Evolutionary conservation across 92 coral and sea anemone genomes (phyloP).

Genomic region (Zoanthus sansibaricus): DNA sequence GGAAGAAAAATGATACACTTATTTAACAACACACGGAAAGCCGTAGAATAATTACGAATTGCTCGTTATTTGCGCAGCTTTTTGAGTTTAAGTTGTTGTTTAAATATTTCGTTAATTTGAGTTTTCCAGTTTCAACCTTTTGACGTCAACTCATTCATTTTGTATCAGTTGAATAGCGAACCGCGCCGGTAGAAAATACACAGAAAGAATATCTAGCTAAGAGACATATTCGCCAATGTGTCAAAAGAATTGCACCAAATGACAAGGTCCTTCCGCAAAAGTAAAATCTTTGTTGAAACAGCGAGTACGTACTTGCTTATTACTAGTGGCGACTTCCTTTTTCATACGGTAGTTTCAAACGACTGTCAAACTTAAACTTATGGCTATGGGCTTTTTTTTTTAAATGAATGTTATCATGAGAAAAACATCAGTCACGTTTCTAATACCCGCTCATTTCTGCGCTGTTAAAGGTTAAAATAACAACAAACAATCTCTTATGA

Average conservation of each 20-base stretch:
- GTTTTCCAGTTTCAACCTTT: conserved; percentile 4
- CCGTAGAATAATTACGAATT: conserved; percentile 38
- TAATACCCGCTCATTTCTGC: not conserved
- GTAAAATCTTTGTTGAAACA: conserved; percentile 16
- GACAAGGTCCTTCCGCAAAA: conserved; percentile 46
- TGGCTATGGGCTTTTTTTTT: not conserved
- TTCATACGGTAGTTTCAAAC: conserved; percentile 21
- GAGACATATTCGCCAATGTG: not conserved
- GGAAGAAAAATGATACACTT: conserved; percentile 51
- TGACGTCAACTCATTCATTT: conserved; percentile 27
- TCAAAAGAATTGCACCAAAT: conserved; percentile 4
- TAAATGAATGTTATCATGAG: not conserved
- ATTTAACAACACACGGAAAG: conserved; percentile 44
- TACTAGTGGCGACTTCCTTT: conserved; percentile 5
- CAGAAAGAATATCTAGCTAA: not conserved
- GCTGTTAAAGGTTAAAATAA: not conserved
- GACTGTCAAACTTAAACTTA: conserved; percentile 31
- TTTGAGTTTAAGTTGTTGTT: conserved; percentile 39
- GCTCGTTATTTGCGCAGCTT: conserved; percentile 40
- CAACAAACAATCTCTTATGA: conserved; percentile 11
- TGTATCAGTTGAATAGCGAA: conserved; percentile 22
- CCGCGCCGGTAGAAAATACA: conserved; percentile 1
- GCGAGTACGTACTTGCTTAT: conserved; percentile 2
- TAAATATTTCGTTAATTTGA: conserved; percentile 33
- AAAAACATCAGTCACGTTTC: not conserved